Base-by-base conservation (phyloP, 2,113 vertebrate genomes). In the Lethenteron reissneri region DNA sequence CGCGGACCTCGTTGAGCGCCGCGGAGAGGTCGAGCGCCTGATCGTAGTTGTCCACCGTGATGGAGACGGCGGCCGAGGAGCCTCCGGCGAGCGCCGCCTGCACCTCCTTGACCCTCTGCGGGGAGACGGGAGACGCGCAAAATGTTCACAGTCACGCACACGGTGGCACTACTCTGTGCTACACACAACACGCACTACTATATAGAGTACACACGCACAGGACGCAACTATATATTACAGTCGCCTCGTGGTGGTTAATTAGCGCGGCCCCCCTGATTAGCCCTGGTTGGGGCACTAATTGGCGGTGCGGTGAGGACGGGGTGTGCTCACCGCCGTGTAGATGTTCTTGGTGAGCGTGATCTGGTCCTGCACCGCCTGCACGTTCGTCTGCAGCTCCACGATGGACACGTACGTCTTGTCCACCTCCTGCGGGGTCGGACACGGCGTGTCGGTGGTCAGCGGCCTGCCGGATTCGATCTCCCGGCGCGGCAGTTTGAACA, bases 81-180 rank as follows among this genome's bases (percentile, higher is more conserved):
- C 78, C 75, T 57, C 78, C 77, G 2, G 74, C 78, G 60, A 80
- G 71, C n/a, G 80, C 76, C 73, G 77, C 79, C 69, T 78, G 75
- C 25, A 80, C 80, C 75, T 81, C 80, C 73, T 77, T 80, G 62
- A 82, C 78, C 79, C 78, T 81, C 80, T 81, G 72, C 8, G 19
- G 10, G 25, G 64, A 68, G 41, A 41, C 41, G 41, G 41, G 4
- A 1, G 1, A 41, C 41, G 3, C 6, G 41, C 41, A 41, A 41
- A 41, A 41, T 7, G 41, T 41, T 41, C 41, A 41, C 41, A 2
- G 6, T 41, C 41, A 41, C 41, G 41, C 41, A 41, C 41, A 41
- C 41, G 6, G 41, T 41, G 41, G 6, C 41, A 41, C 41, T 41
- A 41, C 41, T 41, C 41, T 41, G 41, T 41, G 41, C 6, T 41